Percentiles rank a stretch among this genome's conserved stretches.
phyloP scores from a whole-genome alignment of 2,888 invertebrate species.

The Metallyticus violacea region DNA sequence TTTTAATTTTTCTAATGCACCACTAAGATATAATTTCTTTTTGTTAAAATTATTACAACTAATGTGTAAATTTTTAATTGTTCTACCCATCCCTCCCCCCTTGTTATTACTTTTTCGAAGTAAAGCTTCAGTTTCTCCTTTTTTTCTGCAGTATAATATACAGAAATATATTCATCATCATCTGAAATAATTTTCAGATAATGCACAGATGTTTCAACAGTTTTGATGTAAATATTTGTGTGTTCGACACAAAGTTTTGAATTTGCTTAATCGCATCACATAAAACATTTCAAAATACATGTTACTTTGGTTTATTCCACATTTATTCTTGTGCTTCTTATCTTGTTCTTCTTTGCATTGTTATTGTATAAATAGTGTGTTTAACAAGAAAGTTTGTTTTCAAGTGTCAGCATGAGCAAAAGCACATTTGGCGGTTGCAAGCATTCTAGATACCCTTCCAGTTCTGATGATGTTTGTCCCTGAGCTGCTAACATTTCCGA shows the following conservation, averaged over 20 bases:
- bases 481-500: conserved; percentile 24
- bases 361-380: background rate
- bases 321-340: background rate
- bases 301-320: background rate
- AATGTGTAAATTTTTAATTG: background rate
- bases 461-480: conserved; percentile 12
- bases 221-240: background rate
- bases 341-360: background rate
- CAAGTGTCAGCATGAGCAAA: conserved; percentile 7
- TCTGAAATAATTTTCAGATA: background rate
- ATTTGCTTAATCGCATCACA: background rate
- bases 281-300: conserved; percentile 10
- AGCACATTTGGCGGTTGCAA: conserved; percentile 1
- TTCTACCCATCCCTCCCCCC: background rate
- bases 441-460: background rate
- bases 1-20: conserved; percentile 26
- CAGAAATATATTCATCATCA: background rate
- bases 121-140: background rate
- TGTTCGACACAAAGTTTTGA: background rate
- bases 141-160: background rate
- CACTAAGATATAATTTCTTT: conserved; percentile 20
- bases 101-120: background rate
- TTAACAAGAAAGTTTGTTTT: background rate
- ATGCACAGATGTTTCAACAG: background rate
- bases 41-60: conserved; percentile 17